phyloP scores from a whole-genome alignment of 1,140 invertebrate genomes.

The Polyergus mexicanus region DNA sequence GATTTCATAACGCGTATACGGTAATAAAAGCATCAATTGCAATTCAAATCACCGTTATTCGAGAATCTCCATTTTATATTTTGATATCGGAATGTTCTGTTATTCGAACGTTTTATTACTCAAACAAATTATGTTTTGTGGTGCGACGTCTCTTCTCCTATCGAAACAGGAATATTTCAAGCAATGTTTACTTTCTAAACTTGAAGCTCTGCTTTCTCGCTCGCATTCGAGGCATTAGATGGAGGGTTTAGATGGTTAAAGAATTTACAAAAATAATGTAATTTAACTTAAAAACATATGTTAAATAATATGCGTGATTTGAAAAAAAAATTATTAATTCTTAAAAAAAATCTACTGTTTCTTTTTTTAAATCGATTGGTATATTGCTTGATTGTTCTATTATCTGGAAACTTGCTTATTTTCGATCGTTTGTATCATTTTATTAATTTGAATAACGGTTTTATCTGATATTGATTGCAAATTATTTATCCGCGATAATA shows the following conservation, averaged over 20 bases:
- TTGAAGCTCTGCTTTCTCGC: too few relatives aligned
- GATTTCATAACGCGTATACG: background rate
- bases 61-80: slow-evolving; percentile 4
- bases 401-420: background rate
- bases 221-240: too few relatives aligned
- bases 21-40: slow-evolving; percentile 6
- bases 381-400: background rate
- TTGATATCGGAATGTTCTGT: background rate
- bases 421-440: background rate
- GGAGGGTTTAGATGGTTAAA: too few relatives aligned
- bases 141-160: background rate
- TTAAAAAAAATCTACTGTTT: background rate
- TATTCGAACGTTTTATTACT: background rate
- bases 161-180: background rate
- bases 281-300: background rate
- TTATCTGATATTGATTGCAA: background rate
- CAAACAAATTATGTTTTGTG: background rate
- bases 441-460: background rate
- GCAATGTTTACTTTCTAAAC: background rate
- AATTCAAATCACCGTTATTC: background rate
- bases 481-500: background rate
- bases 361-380: background rate
- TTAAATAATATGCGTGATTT: background rate
- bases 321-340: background rate
- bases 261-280: too few relatives aligned